A percentile compares a stretch with the other conserved stretches of the same genome.
These are phyloP conservation scores for Lycodopsis pacificus DNA, from an alignment of 2,797 vertebrate species.

Conservation along the genomic window DNA sequence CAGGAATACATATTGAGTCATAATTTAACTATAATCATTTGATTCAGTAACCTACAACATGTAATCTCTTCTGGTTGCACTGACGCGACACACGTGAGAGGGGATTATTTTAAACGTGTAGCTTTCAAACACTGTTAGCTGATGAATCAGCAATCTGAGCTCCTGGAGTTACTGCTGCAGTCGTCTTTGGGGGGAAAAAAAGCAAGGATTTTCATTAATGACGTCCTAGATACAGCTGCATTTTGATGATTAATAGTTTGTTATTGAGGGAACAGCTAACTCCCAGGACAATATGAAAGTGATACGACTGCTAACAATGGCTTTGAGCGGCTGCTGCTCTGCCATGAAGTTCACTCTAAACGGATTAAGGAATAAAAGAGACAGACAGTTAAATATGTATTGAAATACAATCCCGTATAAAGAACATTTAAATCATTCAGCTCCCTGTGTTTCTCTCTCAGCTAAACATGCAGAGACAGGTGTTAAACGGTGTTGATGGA, in stretches of 20 bases:
- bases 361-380: conserved; percentile 6
- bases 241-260: conserved; percentile 67
- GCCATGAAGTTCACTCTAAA: neutral
- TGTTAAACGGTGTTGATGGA: conserved; percentile 80
- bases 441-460: conserved; percentile 38
- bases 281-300: conserved; percentile 40
- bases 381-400: neutral
- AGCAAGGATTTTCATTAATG: conserved; percentile 15
- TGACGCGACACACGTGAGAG: conserved; percentile 31
- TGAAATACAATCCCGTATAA: conserved; percentile 20
- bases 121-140: conserved; percentile 65
- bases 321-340: conserved; percentile 36
- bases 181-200: neutral
- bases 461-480: conserved; percentile 75
- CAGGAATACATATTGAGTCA: conserved; percentile 38
- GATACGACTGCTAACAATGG: conserved; percentile 53
- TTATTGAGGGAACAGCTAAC: conserved; percentile 51
- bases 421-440: conserved; percentile 36
- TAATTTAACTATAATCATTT: conserved; percentile 59
- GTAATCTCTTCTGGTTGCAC: conserved; percentile 46
- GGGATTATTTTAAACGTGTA: conserved; percentile 66
- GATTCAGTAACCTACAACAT: conserved; percentile 60
- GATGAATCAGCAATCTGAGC: conserved; percentile 55
- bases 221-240: conserved; percentile 55
- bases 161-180: conserved; percentile 33